Evolutionary conservation across 2,888 invertebrate genomes (phyloP), one percentile per base, ranked within the genome.

Genomic region (Acholoe squamosa): DNA sequence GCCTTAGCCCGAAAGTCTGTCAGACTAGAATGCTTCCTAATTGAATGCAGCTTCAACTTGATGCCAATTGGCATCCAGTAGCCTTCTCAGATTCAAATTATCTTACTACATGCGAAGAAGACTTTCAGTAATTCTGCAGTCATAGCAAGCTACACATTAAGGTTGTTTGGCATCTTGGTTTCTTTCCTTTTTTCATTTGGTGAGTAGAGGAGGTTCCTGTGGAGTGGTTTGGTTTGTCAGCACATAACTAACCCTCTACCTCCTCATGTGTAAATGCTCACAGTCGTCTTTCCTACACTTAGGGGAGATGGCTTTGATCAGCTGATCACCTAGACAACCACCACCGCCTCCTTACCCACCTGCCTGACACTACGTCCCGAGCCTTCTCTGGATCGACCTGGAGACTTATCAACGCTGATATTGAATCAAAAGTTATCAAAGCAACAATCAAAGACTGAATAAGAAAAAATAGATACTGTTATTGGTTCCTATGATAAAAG

Each of bases 301-400:
- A 71, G 71, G 71, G 71, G 71, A 71, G 71, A 71, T 1, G 71
- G 71, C 71, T 71, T 71, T 71, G 71, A 25, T 14, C 71, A 71
- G 28, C 71, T 71, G 71, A 3, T 71, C 14, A 71, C 71, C 71
- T 71, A 71, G 71, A 71, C 71, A 28, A 71, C 71, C 71, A 71
- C 71, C 71, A n/a, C 71, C 5, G 71, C 71, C 71, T 71, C 71
- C 28, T 14, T 14, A 71, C 28, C 28, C 61, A 61, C 61, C 71
- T 25, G 71, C 7, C 71, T 71, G 28, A 61, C 71, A 71, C 7
- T 25, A n/a, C 67, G 22, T 67, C 16, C 31, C 71, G 61, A 5
- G 28, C 71, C 28, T 71, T 25, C 71, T 31, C 71, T 71, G 71
- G 28, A 71, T 3, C 61, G 12, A 61, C 19, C 61, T 0, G 3